These are phyloP conservation scores for Epinotia demarniana DNA, from an alignment of 2,888 invertebrate species.

Conservation along the genomic window DNA sequence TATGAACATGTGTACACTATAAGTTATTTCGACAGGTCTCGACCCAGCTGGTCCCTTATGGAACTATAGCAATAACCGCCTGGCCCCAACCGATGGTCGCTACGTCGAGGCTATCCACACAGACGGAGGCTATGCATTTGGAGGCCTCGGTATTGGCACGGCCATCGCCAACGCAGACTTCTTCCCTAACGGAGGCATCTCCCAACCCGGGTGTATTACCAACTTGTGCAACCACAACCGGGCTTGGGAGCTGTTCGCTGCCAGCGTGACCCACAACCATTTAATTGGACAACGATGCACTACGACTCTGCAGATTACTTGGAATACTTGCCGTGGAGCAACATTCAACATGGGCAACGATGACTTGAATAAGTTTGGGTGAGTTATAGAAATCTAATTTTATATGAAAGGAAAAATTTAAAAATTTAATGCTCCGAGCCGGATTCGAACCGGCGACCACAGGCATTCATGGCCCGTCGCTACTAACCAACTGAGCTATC, in stretches of 20 bases:
- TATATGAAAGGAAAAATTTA: too few species aligned
- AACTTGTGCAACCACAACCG: conserved; percentile 63
- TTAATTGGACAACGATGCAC: conserved; percentile 57
- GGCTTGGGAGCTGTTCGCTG: conserved; percentile 62
- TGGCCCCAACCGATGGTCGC: conserved; percentile 40
- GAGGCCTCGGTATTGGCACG: conserved; percentile 76
- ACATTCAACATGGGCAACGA: conserved; percentile 61
- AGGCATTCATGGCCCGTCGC: too few species aligned
- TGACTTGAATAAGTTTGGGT: conserved; percentile 62
- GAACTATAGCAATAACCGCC: conserved; percentile 44
- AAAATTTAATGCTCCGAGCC: too few species aligned
- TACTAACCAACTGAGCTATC: too few species aligned
- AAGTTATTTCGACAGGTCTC: conserved; percentile 51
- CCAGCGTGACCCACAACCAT: conserved; percentile 60
- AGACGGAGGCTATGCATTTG: conserved; percentile 63
- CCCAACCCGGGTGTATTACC: conserved; percentile 64
- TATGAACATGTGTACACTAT: too few species aligned
- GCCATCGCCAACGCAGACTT: conserved; percentile 83
- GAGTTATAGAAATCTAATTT: conserved; percentile 37
- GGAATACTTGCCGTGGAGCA: conserved; percentile 59
- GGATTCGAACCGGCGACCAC: too few species aligned
- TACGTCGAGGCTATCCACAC: conserved; percentile 56
- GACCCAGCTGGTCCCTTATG: conserved; percentile 80
- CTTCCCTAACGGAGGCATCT: conserved; percentile 82
- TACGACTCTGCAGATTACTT: conserved; percentile 52